phyloP scores from a whole-genome alignment of 2,888 invertebrate species.

The Polyploca ridens region DNA sequence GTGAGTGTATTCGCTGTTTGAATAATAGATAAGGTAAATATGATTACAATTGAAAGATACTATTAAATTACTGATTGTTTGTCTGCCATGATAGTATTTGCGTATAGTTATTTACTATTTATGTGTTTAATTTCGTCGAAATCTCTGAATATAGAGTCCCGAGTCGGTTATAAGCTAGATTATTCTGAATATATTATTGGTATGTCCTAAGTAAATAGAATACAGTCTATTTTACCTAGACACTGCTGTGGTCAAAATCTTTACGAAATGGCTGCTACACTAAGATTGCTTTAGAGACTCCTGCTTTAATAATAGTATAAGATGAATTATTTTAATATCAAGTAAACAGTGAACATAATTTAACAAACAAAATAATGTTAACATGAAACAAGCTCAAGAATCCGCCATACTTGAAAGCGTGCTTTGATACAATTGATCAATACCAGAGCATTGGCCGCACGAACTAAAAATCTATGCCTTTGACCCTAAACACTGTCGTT shows the following conservation, averaged over 20 bases:
- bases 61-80: not conserved
- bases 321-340: too few relatives aligned
- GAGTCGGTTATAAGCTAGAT: not conserved
- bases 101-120: not conserved
- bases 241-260: not conserved
- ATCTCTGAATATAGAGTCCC: not conserved
- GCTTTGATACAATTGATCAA: not conserved
- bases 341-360: not conserved
- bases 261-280: not conserved
- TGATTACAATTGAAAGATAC: not conserved
- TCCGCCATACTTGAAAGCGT: not conserved
- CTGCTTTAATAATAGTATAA: too few relatives aligned
- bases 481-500: not conserved
- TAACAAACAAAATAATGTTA: not conserved
- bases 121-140: not conserved
- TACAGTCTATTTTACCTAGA: not conserved
- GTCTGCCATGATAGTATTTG: not conserved
- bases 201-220: not conserved
- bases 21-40: constrained; percentile 7
- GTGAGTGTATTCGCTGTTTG: constrained; percentile 24
- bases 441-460: not conserved
- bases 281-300: too few relatives aligned
- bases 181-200: not conserved
- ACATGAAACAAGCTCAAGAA: not conserved
- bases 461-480: not conserved